Conservation (phyloP, 2,888 invertebrate genomes). For the Athripsodes cinereus region DNA sequence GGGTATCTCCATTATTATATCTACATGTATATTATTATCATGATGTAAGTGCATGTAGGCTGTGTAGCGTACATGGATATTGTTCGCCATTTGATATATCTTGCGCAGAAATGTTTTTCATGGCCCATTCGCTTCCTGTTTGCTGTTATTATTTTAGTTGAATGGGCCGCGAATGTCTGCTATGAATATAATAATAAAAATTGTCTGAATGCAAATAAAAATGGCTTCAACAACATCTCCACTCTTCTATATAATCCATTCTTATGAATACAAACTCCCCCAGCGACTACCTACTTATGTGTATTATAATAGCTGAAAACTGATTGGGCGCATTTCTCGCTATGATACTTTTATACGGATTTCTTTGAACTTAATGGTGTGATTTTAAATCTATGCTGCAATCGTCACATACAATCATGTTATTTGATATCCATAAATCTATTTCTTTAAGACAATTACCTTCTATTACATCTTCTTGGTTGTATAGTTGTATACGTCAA, state of each 20-base stretch:
- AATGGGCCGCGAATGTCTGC: constrained; percentile 24
- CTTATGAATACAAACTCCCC: not conserved
- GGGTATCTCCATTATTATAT: not conserved
- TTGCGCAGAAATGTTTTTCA: constrained; percentile 16
- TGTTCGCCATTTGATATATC: constrained; percentile 16
- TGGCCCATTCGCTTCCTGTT: constrained; percentile 19
- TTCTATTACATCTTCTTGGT: too few relatives aligned
- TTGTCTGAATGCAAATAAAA: not conserved
- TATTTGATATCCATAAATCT: too few relatives aligned
- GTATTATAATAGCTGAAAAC: too few relatives aligned
- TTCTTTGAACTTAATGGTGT: not conserved
- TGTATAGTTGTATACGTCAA: too few relatives aligned
- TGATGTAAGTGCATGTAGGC: not conserved
- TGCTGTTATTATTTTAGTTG: constrained; percentile 22
- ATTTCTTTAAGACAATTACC: too few relatives aligned
- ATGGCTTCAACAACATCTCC: not conserved
- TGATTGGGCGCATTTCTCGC: not conserved
- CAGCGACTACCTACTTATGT: too few relatives aligned
- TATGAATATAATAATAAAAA: constrained; percentile 18
- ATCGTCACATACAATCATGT: too few relatives aligned
- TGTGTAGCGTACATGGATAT: not conserved
- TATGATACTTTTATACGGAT: not conserved
- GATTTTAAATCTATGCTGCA: too few relatives aligned
- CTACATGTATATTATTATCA: not conserved
- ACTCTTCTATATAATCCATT: too few relatives aligned